A percentile compares a stretch with the other conserved stretches of the same genome.
Conservation (phyloP, 2,888 invertebrate genomes). For the Hirtodrosophila histrioides region DNA sequence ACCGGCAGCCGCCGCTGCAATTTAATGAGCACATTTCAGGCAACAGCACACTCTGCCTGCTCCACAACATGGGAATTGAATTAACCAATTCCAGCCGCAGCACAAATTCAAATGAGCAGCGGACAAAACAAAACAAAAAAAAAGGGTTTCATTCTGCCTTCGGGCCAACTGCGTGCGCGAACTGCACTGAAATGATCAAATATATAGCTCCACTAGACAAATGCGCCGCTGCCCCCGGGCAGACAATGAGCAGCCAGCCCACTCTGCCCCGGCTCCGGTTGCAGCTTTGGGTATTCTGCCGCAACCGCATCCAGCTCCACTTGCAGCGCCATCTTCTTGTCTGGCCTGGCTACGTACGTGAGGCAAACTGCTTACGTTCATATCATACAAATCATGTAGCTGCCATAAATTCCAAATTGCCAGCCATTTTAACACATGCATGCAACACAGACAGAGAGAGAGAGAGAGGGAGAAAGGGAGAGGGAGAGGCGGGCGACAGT, state of each 20-base stretch:
- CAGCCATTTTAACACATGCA: conserved; percentile 69
- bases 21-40: conserved; percentile 70
- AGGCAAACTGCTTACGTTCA: conserved; percentile 81
- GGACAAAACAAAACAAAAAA: conserved; percentile 56
- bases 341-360: conserved; percentile 65
- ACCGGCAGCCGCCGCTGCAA: conserved; percentile 41
- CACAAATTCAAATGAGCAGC: conserved; percentile 66
- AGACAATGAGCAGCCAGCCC: conserved; percentile 13
- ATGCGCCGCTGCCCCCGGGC: conserved; percentile 49
- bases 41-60: not conserved
- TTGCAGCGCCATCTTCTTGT: conserved; percentile 36
- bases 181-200: conserved; percentile 81
- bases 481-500: conserved; percentile 30
- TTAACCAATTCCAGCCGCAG: conserved; percentile 69
- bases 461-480: not conserved
- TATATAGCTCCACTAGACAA: conserved; percentile 66
- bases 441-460: conserved; percentile 1
- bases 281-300: not conserved
- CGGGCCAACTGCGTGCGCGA: conserved; percentile 49
- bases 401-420: conserved; percentile 82
- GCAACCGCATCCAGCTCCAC: not conserved
- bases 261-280: conserved; percentile 7
- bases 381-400: conserved; percentile 80
- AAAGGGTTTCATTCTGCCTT: conserved; percentile 30
- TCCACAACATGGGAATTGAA: conserved; percentile 74